These are phyloP conservation scores for Lepidochrysops patricia DNA, from an alignment of 2,888 invertebrate species.

Conservation along the genomic window DNA sequence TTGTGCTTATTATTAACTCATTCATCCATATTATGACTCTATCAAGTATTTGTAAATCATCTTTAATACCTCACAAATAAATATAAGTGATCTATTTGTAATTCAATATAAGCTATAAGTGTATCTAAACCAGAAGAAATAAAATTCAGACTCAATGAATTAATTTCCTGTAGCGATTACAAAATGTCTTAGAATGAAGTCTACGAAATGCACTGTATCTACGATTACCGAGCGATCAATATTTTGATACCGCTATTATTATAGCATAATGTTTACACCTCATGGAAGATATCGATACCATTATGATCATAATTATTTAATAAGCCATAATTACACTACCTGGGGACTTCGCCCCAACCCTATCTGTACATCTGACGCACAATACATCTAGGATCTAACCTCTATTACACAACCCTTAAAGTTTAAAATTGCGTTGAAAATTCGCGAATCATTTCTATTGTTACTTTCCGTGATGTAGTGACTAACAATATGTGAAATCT, in stretches of 20 bases:
- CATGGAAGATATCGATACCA: slow-evolving; percentile 5
- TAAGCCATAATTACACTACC: slow-evolving; percentile 19
- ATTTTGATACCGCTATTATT: not conserved
- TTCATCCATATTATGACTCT: too few species aligned
- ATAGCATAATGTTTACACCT: not conserved
- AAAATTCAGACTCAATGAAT: too few species aligned
- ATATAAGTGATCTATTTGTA: too few species aligned
- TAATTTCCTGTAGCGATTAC: too few species aligned
- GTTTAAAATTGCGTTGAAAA: not conserved
- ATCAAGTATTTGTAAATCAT: too few species aligned
- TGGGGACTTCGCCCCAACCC: slow-evolving; percentile 17
- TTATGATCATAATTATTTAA: slow-evolving; percentile 21
- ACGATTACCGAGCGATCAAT: not conserved
- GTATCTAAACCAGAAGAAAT: too few species aligned
- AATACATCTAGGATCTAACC: slow-evolving; percentile 20
- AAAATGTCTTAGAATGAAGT: too few species aligned
- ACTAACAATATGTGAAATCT: slow-evolving; percentile 44
- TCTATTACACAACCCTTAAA: not conserved
- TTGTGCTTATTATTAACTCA: too few species aligned
- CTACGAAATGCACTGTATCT: too few species aligned
- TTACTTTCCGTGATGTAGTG: slow-evolving; percentile 43
- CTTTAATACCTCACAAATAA: too few species aligned
- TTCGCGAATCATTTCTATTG: not conserved
- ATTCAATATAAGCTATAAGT: too few species aligned
- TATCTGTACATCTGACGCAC: not conserved